Evolutionary conservation across 2,797 vertebrate species (phyloP), one percentile per base, ranked within the genome.

Genomic region (Pagetopsis macropterus): DNA sequence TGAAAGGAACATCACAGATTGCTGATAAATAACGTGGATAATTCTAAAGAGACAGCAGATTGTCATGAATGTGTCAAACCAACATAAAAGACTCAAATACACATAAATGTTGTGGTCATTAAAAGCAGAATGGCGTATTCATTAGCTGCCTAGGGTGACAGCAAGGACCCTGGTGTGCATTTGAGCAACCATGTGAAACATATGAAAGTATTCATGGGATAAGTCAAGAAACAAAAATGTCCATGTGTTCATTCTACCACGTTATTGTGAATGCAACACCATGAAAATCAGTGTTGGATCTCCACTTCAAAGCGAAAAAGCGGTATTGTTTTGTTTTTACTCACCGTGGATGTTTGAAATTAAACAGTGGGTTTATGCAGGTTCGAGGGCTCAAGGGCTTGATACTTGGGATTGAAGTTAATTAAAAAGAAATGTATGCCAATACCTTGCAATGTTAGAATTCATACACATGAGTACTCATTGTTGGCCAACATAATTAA

Each of bases 201-300:
- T 57, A 56, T 21, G 11, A 65, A 37, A 37, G 33, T 37, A 37
- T 48, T 79, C 43, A 17, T 65, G 48, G 65, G 66, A 54, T 56
- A 52, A 61, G 46, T 61, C 41, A 57, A 72, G 55, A 77, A 75
- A 70, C 50, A 76, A 67, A 67, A 74, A 43, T 11, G 49, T 50
- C 59, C 46, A 23, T 33, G 40, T 61, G 52, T 65, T 59, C 43
- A 16, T 66, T 70, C 19, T 37, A 46, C 41, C 41, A 50, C 40
- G 49, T 67, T 70, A 41, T 65, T 70, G 66, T 60, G 33, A 70
- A 74, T 33, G 41, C 43, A 54, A 46, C 63, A 59, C 52, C 72
- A 60, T 56, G 54, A 43, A 62, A 57, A 65, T 11, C 69, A 54
- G 50, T 13, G 13, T 48, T 61, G 40, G 37, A 21, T 43, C 52